Evolutionary conservation across 2,113 vertebrate genomes (phyloP).

Genomic region (Oxyura jamaicensis): DNA sequence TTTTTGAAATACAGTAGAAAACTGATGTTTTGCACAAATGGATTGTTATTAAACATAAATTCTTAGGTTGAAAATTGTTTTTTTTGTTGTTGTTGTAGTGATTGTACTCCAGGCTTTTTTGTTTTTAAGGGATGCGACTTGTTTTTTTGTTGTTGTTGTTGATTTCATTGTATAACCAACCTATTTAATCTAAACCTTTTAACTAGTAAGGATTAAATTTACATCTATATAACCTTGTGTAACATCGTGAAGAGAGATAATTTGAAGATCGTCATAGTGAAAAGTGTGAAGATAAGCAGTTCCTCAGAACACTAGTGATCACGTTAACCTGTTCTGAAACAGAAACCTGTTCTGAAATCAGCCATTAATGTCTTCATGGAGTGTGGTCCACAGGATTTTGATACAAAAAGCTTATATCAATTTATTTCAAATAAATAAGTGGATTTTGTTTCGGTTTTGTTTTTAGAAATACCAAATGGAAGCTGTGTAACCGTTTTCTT

Average conservation of each 20-base stretch:
- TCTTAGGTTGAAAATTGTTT: not conserved
- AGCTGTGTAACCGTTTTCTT: not conserved
- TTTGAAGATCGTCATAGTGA: not conserved
- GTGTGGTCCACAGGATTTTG: not conserved
- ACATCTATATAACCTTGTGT: not conserved
- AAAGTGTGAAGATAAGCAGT: not conserved
- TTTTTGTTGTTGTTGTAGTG: not conserved
- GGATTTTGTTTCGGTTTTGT: not conserved
- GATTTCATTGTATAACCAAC: not conserved
- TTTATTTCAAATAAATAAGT: not conserved
- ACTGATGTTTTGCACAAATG: not conserved
- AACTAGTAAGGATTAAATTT: not conserved
- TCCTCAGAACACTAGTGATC: not conserved
- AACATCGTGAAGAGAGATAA: not conserved
- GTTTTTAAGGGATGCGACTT: not conserved
- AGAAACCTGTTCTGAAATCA: not conserved
- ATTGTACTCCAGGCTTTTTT: not conserved
- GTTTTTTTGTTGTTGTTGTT: not conserved
- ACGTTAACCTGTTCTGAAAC: not conserved
- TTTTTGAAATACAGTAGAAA: not conserved
- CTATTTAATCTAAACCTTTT: not conserved
- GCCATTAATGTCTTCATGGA: not conserved
- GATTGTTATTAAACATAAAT: not conserved
- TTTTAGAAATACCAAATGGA: not conserved
- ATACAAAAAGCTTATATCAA: not conserved